Evolutionary conservation across 2,888 invertebrate species (phyloP).

Genomic region (Tanytarsus gracilentus): DNA sequence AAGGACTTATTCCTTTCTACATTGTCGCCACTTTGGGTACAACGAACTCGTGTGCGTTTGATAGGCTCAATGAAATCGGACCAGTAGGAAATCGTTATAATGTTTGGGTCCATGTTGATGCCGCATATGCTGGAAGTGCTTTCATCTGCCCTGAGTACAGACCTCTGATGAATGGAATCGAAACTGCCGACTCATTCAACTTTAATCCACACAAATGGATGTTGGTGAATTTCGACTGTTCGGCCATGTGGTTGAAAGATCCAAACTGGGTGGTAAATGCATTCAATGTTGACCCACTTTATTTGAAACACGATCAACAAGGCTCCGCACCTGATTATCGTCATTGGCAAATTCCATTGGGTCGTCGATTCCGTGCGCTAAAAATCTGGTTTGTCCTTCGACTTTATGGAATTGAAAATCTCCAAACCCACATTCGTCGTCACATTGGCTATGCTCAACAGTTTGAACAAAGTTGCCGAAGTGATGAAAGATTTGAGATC

Average conservation of each 20-base stretch:
- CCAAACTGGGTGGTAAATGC: conserved; percentile 86
- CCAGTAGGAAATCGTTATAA: conserved; percentile 68
- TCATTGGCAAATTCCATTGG: conserved; percentile 95
- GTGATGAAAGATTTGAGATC: conserved; percentile 81
- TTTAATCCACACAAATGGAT: conserved; percentile 99
- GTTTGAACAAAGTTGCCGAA: conserved; percentile 67
- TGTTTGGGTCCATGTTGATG: conserved; percentile 93
- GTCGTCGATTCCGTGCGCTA: conserved; percentile 82
- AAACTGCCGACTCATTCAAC: conserved; percentile 91
- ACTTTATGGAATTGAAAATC: conserved; percentile 76
- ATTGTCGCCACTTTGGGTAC: conserved; percentile 91
- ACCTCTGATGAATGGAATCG: conserved; percentile 76
- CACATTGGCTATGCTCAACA: conserved; percentile 79
- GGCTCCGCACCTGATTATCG: conserved; percentile 87
- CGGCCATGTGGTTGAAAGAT: conserved; percentile 92
- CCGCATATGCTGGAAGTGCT: conserved; percentile 92
- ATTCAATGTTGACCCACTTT: conserved; percentile 94
- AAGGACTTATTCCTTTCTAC: conserved; percentile 92
- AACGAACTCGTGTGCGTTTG: conserved; percentile 93
- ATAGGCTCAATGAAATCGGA: conserved; percentile 79
- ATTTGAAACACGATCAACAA: conserved; percentile 88
- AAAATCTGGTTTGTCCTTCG: conserved; percentile 94
- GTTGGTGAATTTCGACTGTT: conserved; percentile 98
- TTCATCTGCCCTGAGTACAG: conserved; percentile 97
- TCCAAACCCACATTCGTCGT: conserved; percentile 77